These are phyloP conservation scores for Pachyrhynchus sulphureomaculatus DNA, from an alignment of 1,140 invertebrate genomes.

Conservation along the genomic window DNA sequence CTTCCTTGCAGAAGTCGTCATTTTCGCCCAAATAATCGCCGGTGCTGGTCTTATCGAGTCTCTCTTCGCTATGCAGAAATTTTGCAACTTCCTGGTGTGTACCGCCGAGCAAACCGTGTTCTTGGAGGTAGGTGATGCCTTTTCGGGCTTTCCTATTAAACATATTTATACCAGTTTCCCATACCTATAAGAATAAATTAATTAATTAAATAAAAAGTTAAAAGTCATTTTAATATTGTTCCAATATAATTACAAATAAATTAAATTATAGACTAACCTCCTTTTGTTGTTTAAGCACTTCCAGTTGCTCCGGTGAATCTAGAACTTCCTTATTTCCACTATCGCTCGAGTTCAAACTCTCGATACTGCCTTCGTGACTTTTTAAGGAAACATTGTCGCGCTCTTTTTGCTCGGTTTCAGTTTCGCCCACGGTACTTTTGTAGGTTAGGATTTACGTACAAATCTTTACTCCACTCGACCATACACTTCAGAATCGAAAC, in stretches of 20 bases:
- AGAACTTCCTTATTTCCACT: constrained; percentile 72
- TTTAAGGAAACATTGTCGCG: constrained; percentile 61
- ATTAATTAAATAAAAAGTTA: too few relatives aligned
- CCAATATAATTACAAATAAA: too few relatives aligned
- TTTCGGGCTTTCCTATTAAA: constrained; percentile 94
- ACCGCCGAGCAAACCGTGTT: constrained; percentile 84
- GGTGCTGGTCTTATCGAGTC: constrained; percentile 93
- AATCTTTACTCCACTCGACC: constrained; percentile 98
- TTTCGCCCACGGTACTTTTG: constrained; percentile 74
- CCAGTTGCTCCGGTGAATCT: constrained; percentile 91
- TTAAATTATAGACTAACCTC: constrained; percentile 68
- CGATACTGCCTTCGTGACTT: constrained; percentile 68
- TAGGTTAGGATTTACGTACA: constrained; percentile 93
- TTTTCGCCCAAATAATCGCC: constrained; percentile 96
- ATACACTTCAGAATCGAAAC: constrained; percentile 98
- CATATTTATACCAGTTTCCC: constrained; percentile 76
- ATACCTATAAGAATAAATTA: constrained; percentile 32
- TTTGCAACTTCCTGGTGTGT: constrained; percentile 86
- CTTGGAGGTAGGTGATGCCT: constrained; percentile 91
- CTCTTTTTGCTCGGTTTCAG: constrained; percentile 51
- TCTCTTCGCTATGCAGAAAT: constrained; percentile 92
- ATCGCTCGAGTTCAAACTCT: constrained; percentile 71
- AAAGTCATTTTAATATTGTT: too few relatives aligned
- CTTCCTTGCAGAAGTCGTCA: constrained; percentile 84
- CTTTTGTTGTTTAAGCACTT: constrained; percentile 96